Conservation (phyloP, 2,888 invertebrate species). For the Papilio gigon region DNA sequence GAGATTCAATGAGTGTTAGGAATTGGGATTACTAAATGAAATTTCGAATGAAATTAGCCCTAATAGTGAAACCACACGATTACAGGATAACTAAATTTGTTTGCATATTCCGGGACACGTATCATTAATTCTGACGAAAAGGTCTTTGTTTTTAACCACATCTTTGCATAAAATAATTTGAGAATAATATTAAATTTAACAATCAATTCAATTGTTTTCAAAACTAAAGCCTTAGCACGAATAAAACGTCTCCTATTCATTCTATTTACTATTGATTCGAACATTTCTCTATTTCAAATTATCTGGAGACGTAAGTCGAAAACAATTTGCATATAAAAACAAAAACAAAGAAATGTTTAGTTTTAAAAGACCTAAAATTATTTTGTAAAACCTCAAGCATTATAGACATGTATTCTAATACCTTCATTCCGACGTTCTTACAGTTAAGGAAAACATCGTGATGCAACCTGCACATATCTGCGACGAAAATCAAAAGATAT, state of each 20-base stretch:
- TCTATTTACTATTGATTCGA: background rate
- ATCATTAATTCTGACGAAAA: constrained; percentile 17
- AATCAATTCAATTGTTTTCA: constrained; percentile 5
- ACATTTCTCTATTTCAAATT: background rate
- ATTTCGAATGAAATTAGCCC: background rate
- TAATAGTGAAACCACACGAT: constrained; percentile 10
- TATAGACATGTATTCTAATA: background rate
- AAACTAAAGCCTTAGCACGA: background rate
- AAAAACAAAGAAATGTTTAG: background rate
- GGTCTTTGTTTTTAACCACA: constrained; percentile 18
- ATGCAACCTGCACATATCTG: too few relatives aligned
- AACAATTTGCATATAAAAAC: too few relatives aligned
- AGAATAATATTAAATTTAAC: background rate
- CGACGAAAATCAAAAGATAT: too few relatives aligned
- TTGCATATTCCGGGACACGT: constrained; percentile 22
- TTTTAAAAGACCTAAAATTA: background rate
- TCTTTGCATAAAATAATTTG: constrained; percentile 16
- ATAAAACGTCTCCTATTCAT: background rate
- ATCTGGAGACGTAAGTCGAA: too few relatives aligned
- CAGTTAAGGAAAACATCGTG: too few relatives aligned
- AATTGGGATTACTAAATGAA: constrained; percentile 3
- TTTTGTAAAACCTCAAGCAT: background rate
- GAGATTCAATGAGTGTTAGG: background rate
- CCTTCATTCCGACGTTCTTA: background rate
- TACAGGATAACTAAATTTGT: constrained; percentile 4